Base-by-base conservation (phyloP, 2,797 vertebrate species). In the Clarias platycephalus region DNA sequence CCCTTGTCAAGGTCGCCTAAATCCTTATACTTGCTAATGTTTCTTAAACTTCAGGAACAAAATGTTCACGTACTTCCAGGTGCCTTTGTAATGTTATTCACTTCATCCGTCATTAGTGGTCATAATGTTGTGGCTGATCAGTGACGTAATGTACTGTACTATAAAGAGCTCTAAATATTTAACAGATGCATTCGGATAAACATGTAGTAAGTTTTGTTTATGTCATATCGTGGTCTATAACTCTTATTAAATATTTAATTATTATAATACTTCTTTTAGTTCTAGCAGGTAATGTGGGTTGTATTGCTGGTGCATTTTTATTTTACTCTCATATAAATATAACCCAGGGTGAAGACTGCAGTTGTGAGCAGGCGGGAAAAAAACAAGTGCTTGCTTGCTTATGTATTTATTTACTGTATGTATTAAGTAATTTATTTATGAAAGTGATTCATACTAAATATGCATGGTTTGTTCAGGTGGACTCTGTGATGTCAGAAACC, bases 151-250 rank as follows among this genome's bases (percentile, higher is more conserved):
- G 13, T 13, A 10, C 12, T 13, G 13, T 13, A 10, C 12, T 20
- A 75, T 57, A 31, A 31, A 75, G 53, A 57, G 72, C n/a, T 57
- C 26, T 31, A 16, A 75, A 75, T 57, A 76, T 58, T 58, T 57
- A 26, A 57, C 26, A 22, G 53, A 31, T 20, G 34, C 28, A 28
- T 71, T 75, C 15, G 18, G 26, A 55, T 18, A 18, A 28, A 53
- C 9, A 5, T 74, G 71, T 53, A 15, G 12, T 20, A 60, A 6
- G 2, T 0, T 0, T 10, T 64, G n/a, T 58, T 58, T 5, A 15
- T n/a, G 20, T 13, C 18, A 7, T 40, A 62, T 37, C n/a, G 57
- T 60, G 28, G 44, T 79, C 2, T 64, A 9, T 15, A 62, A 40
- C 5, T 62, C 34, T 18, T 44, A 16, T 13, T 79, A 53, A 66